A percentile compares a stretch with the other conserved stretches of the same genome.
phyloP scores from a whole-genome alignment of 2,888 invertebrate species.

The Leptinotarsa tumamoca region DNA sequence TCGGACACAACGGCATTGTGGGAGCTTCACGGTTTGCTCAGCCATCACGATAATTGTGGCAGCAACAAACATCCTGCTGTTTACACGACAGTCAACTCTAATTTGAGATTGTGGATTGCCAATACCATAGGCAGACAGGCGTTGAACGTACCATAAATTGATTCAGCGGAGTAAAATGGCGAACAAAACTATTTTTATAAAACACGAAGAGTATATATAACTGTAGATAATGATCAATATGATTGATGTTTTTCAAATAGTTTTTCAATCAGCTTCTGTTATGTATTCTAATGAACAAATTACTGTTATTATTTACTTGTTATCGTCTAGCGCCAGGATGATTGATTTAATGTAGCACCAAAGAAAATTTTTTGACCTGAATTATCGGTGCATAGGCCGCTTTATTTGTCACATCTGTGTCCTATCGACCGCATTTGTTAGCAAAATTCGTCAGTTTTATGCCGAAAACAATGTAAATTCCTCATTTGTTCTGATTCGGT shows the following conservation, averaged over 20 bases:
- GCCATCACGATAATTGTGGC: conserved; percentile 73
- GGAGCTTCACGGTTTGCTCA: conserved; percentile 73
- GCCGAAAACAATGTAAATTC: not conserved
- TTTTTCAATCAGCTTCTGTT: conserved; percentile 11
- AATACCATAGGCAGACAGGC: conserved; percentile 63
- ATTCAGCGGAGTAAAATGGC: not conserved
- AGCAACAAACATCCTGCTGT: conserved; percentile 71
- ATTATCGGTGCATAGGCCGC: conserved; percentile 1
- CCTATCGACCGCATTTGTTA: not conserved
- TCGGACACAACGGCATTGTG: conserved; percentile 68
- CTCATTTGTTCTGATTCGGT: not conserved
- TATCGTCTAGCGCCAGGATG: not conserved
- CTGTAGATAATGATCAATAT: not conserved
- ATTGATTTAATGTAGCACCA: conserved; percentile 15
- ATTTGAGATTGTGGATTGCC: conserved; percentile 65
- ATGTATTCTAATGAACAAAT: conserved; percentile 4
- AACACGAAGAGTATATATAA: not conserved
- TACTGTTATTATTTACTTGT: conserved; percentile 17
- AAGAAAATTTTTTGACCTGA: not conserved
- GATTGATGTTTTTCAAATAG: not conserved
- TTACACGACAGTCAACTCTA: conserved; percentile 66
- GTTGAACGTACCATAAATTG: conserved; percentile 13
- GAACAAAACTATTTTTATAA: not conserved
- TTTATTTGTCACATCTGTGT: conserved; percentile 17
- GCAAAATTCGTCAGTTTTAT: not conserved